phyloP scores from a whole-genome alignment of 2,888 invertebrate species.

The Dasysyrphus tricinctus region DNA sequence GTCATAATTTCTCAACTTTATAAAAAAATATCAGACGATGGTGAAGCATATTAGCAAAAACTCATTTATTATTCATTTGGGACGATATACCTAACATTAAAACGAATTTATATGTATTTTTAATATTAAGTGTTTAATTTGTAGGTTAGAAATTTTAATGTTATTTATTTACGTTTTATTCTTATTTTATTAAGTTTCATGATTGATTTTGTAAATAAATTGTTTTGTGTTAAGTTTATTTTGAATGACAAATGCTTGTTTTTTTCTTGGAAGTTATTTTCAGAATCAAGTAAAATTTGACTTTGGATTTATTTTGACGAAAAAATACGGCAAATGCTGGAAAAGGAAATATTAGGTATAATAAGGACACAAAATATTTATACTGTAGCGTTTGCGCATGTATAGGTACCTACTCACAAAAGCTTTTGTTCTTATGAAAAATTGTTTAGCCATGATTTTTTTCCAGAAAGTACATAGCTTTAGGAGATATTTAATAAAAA shows the following conservation, averaged over 20 bases:
- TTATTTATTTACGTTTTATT: conserved; percentile 63
- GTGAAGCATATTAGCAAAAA: background rate
- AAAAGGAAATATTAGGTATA: too few species aligned
- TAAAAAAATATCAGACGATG: background rate
- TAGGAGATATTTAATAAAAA: too few species aligned
- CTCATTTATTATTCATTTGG: background rate
- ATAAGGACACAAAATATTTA: too few species aligned
- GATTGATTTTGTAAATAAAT: conserved; percentile 71
- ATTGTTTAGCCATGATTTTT: too few species aligned
- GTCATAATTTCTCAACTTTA: too few species aligned
- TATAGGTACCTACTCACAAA: too few species aligned
- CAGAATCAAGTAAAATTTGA: too few species aligned
- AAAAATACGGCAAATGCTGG: too few species aligned
- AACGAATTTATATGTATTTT: conserved; percentile 15
- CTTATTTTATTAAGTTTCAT: conserved; percentile 42
- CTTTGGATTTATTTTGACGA: too few species aligned
- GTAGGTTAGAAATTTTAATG: conserved; percentile 25
- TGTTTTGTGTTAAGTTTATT: conserved; percentile 61
- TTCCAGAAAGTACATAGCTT: too few species aligned
- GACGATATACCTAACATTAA: background rate
- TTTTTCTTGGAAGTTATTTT: background rate
- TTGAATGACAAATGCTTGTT: conserved; percentile 10
- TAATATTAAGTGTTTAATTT: conserved; percentile 52
- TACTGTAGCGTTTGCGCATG: too few species aligned
- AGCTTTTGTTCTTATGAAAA: too few species aligned